Conservation (phyloP, 2,888 invertebrate genomes). For the Drosophila nr. fundita region DNA sequence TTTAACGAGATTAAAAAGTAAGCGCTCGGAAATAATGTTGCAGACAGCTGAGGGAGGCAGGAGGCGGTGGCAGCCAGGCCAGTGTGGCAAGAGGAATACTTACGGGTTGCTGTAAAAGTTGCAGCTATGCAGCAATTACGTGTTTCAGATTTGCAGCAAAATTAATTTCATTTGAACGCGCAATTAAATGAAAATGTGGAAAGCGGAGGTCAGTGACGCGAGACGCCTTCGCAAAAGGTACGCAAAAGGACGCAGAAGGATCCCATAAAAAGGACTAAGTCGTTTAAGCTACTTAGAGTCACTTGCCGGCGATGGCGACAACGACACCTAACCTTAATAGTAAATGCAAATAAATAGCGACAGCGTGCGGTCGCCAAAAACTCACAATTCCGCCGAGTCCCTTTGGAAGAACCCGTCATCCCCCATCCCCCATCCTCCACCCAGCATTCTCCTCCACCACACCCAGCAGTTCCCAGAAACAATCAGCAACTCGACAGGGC, state of each 20-base stretch:
- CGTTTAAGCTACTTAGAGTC: constrained; percentile 75
- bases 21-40: constrained; percentile 39
- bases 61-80: background rate
- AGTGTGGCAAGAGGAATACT: constrained; percentile 9
- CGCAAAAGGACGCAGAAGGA: background rate
- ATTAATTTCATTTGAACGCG: constrained; percentile 77
- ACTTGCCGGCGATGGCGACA: constrained; percentile 40
- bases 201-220: constrained; percentile 42
- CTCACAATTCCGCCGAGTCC: constrained; percentile 5
- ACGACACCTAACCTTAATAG: constrained; percentile 35
- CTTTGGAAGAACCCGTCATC: background rate
- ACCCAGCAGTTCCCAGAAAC: background rate
- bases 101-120: constrained; percentile 34
- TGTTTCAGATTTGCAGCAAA: constrained; percentile 56
- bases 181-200: constrained; percentile 66
- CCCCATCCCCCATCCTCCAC: too few relatives aligned
- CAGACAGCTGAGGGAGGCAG: constrained; percentile 3
- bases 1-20: constrained; percentile 69
- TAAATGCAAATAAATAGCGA: constrained; percentile 72
- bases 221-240: constrained; percentile 10
- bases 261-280: constrained; percentile 40
- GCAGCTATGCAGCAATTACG: constrained; percentile 58
- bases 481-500: background rate
- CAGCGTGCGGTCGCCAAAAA: constrained; percentile 48
- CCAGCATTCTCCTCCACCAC: background rate